Evolutionary conservation across 2,797 vertebrate species (phyloP), one percentile per base, ranked within the genome.

Genomic region (Chromis chromis): DNA sequence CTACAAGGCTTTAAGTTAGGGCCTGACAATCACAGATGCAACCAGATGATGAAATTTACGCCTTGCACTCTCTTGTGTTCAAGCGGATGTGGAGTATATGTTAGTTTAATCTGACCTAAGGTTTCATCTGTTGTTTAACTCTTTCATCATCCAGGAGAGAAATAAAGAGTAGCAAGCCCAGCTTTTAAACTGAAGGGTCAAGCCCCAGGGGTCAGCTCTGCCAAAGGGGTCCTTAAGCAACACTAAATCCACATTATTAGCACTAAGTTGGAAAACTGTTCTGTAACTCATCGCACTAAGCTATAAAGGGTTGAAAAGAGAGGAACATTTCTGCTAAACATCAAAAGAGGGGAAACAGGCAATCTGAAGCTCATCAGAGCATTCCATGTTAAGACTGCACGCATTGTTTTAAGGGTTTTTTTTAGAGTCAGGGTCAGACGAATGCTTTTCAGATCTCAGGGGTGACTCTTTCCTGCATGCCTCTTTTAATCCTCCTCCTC

Each of bases 361-460:
- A 40, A 14, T 14, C 40, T 42, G 40, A 42, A 17, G 16, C 13
- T 14, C 40, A 14, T 42, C 40, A 42, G 40, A 42, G 14, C 40
- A 42, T 42, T 36, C 19, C 8, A 50, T 19, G 46, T 6, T 16
- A 16, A 44, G 42, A 17, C 42, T 44, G 1, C 22, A n/a, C 9
- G 21, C 14, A 16, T 11, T 3, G 44, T 25, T 46, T 25, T 9
- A 44, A 33, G 17, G 14, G 8, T 28, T 28, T 55, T 50, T 42
- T 12, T 48, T 14, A 24, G 12, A 6, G 13, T 24, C 58, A 17
- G 12, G 14, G 5, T 69, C 64, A 55, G 8, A 17, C 4, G 7
- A 16, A 74, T 58, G 44, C 61, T 67, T 61, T 52, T 53, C 27
- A 64, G 53, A 70, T 70, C 56, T 57, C 21, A 62, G 36, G 55